Percentiles rank a stretch among this genome's conserved stretches.
phyloP scores from a whole-genome alignment of 1,140 invertebrate species.

The Meloidogyne chitwoodi region DNA sequence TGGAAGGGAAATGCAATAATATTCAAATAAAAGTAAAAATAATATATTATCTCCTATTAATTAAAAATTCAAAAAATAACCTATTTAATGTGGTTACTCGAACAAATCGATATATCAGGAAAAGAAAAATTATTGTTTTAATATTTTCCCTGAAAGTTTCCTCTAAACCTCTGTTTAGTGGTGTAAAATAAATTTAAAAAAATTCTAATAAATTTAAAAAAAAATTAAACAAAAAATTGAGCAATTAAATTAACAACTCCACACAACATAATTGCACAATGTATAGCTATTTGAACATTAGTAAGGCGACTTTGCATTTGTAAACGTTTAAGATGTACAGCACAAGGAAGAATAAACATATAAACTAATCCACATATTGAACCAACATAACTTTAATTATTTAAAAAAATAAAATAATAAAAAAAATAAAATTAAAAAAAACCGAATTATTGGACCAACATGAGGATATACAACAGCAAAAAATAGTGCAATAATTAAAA shows the following conservation, averaged over 20 bases:
- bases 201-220: no score
- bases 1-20: no score
- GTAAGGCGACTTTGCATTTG: slow-evolving; percentile 67
- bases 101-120: no score
- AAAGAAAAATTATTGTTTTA: no score
- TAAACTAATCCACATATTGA: slow-evolving; percentile 79
- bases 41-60: no score
- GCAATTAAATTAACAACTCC: slow-evolving; percentile 63
- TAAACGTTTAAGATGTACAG: slow-evolving; percentile 71
- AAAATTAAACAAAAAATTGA: slow-evolving; percentile 61
- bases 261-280: slow-evolving; percentile 60
- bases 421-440: slow-evolving; percentile 24
- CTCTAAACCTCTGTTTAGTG: no score
- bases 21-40: no score
- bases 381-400: slow-evolving; percentile 73
- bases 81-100: no score
- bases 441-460: slow-evolving; percentile 81
- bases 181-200: no score
- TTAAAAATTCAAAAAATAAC: no score
- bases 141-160: no score
- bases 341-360: slow-evolving; percentile 76
- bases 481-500: slow-evolving; percentile 70
- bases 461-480: slow-evolving; percentile 80
- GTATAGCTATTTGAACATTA: slow-evolving; percentile 50
- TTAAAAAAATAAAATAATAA: slow-evolving; percentile 6